Evolutionary conservation across 2,113 vertebrate genomes (phyloP).

Genomic region (Brevimyrus niger): DNA sequence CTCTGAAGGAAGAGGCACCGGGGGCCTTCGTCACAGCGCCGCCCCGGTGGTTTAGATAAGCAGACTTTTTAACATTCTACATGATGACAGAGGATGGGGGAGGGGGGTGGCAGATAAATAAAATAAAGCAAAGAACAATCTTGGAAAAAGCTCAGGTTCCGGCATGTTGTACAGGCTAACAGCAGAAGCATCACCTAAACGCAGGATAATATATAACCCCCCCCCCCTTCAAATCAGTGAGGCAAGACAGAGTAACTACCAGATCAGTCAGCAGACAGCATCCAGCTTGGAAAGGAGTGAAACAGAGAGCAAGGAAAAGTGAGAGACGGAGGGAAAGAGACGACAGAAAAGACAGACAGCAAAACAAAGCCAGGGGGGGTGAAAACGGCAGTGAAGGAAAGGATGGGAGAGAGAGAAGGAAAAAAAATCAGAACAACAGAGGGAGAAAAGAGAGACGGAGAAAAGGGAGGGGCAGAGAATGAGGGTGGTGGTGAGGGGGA

Average conservation of each 20-base stretch:
- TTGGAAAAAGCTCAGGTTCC: constrained; percentile 1
- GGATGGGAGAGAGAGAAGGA: neutral
- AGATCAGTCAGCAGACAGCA: constrained; percentile 45
- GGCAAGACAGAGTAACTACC: constrained; percentile 58
- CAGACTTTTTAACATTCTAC: constrained; percentile 15
- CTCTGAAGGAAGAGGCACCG: constrained; percentile 42
- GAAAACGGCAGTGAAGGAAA: constrained; percentile 13
- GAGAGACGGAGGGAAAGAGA: neutral
- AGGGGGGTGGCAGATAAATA: constrained; percentile 16
- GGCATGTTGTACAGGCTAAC: constrained; percentile 27
- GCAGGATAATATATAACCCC: constrained; percentile 53
- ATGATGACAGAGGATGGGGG: constrained; percentile 20
- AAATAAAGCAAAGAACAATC: constrained; percentile 15
- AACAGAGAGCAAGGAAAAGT: neutral
- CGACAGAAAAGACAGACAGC: constrained; percentile 13
- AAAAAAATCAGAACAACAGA: constrained; percentile 15
- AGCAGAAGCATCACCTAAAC: constrained; percentile 49
- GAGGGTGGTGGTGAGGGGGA: neutral
- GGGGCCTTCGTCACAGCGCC: constrained; percentile 41
- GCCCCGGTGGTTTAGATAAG: constrained; percentile 39
- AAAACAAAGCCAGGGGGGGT: neutral
- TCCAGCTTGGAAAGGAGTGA: constrained; percentile 17
- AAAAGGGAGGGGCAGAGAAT: constrained; percentile 4
- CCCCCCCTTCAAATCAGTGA: constrained; percentile 59
- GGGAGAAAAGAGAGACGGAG: constrained; percentile 27